Evolutionary conservation across 2,113 vertebrate species (phyloP), one percentile per base, ranked within the genome.

Genomic region (Hippoglossus stenolepis): DNA sequence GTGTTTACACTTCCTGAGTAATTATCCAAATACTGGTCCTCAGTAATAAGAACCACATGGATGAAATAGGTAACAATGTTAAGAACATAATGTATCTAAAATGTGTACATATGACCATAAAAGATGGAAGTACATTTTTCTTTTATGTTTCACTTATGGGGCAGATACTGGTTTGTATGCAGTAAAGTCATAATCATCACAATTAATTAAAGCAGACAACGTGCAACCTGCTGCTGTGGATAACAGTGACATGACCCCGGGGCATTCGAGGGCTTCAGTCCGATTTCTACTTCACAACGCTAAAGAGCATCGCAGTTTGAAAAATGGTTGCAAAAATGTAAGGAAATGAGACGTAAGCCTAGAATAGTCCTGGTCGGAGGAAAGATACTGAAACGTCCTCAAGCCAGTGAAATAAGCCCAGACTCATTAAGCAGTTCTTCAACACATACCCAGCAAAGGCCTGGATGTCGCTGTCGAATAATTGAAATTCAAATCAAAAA

Each of bases 341-440:
- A 58, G 75, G 40, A 43, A 43, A 43, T 43, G 40, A 13, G 11
- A 40, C 10, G 2, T 2, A 40, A 6, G 38, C 38, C 38, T 13
- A 64, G 69, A 86, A 82, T 62, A 53, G 2, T 38, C 35, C 35
- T 38, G 35, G 8, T 38, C 8, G 80, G 79, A 84, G 11, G 43
- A 75, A 70, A 38, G 24, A 70, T 67, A 65, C 8, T 45, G 11
- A 11, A 45, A 45, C 0, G 11, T 45, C 43, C 43, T 47, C 15
- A 17, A 47, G 45, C 45, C 45, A 47, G 45, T 77, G 56, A 84
- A 85, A 85, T 92, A 79, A 80, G 72, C 58, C 15, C 11, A 66
- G 62, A 53, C 71, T 90, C 49, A 85, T 78, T 78, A 73, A 72
- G 64, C 38, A 61, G 58, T 54, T 76, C 53, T 80, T 78, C 87